A percentile compares a stretch with the other conserved stretches of the same genome.
These are phyloP conservation scores for Hypercompe scribonia DNA, from an alignment of 2,888 invertebrate species.

Conservation along the genomic window DNA sequence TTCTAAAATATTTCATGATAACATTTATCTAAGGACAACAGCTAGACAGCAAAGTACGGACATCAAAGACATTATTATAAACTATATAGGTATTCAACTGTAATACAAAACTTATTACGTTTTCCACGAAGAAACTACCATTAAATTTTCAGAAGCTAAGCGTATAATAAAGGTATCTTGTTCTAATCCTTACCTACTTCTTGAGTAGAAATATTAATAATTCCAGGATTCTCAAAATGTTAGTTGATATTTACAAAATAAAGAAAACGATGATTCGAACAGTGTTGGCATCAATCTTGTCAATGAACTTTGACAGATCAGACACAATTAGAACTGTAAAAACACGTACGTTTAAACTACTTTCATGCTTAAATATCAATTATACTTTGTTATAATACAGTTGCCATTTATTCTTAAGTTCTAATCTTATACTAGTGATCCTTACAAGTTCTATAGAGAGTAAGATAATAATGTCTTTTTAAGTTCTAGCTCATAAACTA, in stretches of 20 bases:
- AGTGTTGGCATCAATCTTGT: background rate
- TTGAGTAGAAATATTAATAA: background rate
- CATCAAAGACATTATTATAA: background rate
- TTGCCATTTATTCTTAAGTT: background rate
- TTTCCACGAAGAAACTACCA: background rate
- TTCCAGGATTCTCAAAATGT: background rate
- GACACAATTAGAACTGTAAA: background rate
- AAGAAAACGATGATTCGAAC: too few relatives aligned
- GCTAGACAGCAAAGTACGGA: background rate
- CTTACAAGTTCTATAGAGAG: background rate
- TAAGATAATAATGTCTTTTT: background rate
- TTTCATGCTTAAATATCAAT: background rate
- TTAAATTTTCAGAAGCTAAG: background rate
- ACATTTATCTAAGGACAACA: too few relatives aligned
- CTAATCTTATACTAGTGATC: too few relatives aligned
- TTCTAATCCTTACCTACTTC: background rate
- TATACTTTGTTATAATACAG: background rate
- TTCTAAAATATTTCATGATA: too few relatives aligned
- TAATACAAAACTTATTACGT: background rate
- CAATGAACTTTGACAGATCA: too few relatives aligned
- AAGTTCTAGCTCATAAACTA: background rate
- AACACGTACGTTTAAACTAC: background rate
- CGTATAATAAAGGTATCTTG: background rate
- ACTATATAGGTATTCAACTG: background rate
- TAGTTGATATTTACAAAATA: background rate